phyloP scores from a whole-genome alignment of 2,797 vertebrate genomes.

The Acridotheres tristis region DNA sequence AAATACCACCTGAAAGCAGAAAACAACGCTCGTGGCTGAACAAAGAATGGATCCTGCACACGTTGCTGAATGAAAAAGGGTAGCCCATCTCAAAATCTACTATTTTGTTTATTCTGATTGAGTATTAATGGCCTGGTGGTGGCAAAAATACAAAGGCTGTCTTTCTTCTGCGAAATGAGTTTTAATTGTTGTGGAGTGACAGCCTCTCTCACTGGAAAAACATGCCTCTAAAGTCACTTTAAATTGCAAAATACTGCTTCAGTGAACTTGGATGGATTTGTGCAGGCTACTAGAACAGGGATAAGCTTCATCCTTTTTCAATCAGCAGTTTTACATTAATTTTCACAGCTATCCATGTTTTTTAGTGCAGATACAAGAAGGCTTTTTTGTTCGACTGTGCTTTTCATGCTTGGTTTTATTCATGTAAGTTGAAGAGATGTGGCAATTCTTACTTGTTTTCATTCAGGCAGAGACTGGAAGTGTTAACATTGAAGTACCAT shows the following conservation, averaged over 20 bases:
- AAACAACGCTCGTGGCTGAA: neutral
- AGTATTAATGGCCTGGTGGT: neutral
- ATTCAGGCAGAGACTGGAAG: neutral
- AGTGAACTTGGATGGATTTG: constrained; percentile 28
- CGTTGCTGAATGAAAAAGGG: neutral
- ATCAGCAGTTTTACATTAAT: constrained; percentile 5
- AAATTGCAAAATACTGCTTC: neutral
- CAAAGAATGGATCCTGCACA: neutral
- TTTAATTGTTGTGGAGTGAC: neutral
- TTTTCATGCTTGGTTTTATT: neutral
- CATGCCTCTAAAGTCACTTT: neutral
- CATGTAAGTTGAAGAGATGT: neutral
- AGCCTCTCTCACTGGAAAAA: neutral
- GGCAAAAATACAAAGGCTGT: neutral
- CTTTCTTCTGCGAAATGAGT: neutral
- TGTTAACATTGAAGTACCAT: neutral
- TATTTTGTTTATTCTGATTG: neutral
- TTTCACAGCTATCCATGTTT: neutral
- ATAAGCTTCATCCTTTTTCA: neutral
- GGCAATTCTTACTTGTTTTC: neutral
- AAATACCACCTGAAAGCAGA: constrained; percentile 60
- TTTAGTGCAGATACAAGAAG: neutral
- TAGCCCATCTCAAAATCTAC: neutral
- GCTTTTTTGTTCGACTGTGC: neutral
- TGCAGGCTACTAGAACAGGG: neutral